Evolutionary conservation across 2,888 invertebrate species (phyloP), one percentile per base, ranked within the genome.

Genomic region (Cetonia aurata): DNA sequence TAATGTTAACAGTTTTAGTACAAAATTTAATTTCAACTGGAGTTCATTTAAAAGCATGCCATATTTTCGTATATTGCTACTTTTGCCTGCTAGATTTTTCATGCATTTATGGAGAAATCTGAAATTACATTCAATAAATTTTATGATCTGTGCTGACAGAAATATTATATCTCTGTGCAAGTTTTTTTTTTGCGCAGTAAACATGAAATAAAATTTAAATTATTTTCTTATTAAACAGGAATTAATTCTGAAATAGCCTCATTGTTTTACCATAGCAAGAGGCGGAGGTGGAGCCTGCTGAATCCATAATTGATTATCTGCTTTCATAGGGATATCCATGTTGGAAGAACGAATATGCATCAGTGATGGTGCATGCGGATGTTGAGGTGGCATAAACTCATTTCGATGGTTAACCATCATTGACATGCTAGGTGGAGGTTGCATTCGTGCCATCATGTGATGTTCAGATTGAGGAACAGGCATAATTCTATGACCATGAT

Each of bases 381-480:
- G 74, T 44, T 74, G 75, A 15, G 73, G 66, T 25, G 72, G 71
- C 44, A 75, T 73, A 44, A 76, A 71, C 31, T 76, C 75, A 15
- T 74, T 73, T 53, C 75, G 65, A 48, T 75, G 74, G 69, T 75
- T 73, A 46, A 77, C 65, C 75, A 78, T 74, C 74, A 78, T 73
- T 41, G 77, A 75, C 73, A 77, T 73, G 62, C 69, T 70, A 42
- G 76, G 76, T 10, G 69, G 67, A 17, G 65, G 59, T 53, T 73
- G 73, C 10, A 71, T 71, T 6, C 75, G 55, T 37, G 76, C 75
- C 62, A 79, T 74, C 67, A 77, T 75, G 44, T 75, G 73, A 71
- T 75, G 73, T 70, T 80, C 79, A 67, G 77, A 75, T 69, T 78
- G 77, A 33, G 77, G 67, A 65, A 78, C 55, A 15, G 75, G 75